Evolutionary conservation across 2,113 vertebrate genomes (phyloP).

Genomic region (Acinonyx jubatus): DNA sequence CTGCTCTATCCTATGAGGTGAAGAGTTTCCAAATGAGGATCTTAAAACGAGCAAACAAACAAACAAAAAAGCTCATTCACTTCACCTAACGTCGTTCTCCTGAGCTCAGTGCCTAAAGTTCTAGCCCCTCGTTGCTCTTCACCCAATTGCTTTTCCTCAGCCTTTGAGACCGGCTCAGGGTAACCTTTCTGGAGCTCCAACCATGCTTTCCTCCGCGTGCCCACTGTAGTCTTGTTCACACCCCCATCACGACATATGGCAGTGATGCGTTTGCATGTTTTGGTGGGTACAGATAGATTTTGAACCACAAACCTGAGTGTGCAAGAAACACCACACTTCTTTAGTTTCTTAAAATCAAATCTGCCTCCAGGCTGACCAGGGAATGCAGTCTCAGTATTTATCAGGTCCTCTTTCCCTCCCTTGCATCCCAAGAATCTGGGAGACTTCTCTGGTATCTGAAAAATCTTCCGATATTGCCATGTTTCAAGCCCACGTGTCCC

Average conservation of each 20-base stretch:
- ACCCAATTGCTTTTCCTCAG: fast-evolving
- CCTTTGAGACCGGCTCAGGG: background rate
- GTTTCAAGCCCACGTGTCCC: background rate
- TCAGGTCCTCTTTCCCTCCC: fast-evolving
- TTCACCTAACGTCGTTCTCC: background rate
- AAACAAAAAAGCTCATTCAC: background rate
- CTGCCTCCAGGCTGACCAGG: background rate
- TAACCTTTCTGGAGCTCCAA: background rate
- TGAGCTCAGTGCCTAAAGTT: background rate
- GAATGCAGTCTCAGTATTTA: background rate
- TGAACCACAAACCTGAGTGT: background rate
- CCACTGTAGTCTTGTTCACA: background rate
- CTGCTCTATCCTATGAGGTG: fast-evolving
- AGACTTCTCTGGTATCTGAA: background rate
- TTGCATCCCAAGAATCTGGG: fast-evolving
- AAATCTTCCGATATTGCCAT: no score
- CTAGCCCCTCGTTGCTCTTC: background rate
- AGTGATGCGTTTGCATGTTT: background rate
- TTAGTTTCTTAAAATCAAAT: background rate
- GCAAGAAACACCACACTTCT: background rate
- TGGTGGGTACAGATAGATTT: background rate
- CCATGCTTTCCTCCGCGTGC: background rate
- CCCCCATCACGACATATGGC: fast-evolving
- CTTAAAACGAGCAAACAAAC: background rate
- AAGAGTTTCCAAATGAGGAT: background rate